phyloP scores from a whole-genome alignment of 1,140 invertebrate species.

The Homalodisca vitripennis region DNA sequence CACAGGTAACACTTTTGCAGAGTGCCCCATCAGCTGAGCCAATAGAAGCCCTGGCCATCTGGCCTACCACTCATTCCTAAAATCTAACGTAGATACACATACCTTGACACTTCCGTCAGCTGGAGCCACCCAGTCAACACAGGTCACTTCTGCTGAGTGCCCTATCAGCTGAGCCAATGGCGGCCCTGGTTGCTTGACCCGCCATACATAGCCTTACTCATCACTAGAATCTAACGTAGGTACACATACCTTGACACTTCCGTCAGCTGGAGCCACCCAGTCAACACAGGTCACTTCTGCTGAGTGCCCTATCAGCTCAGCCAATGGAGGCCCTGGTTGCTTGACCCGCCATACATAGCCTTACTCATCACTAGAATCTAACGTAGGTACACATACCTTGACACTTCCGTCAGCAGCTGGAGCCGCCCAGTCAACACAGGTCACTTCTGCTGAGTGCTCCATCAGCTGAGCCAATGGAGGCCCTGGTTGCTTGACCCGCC shows the following conservation, averaged over 20 bases:
- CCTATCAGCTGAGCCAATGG: slow-evolving; percentile 68
- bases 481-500: not conserved
- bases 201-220: slow-evolving; percentile 84
- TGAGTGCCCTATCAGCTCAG: slow-evolving; percentile 68
- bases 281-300: slow-evolving; percentile 83
- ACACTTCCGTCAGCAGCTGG: too few species aligned
- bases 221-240: too few species aligned
- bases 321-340: slow-evolving; percentile 60
- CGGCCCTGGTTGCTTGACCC: slow-evolving; percentile 57
- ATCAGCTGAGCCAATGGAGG: not conserved
- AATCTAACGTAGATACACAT: too few species aligned
- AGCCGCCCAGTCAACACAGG: not conserved
- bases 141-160: slow-evolving; percentile 80
- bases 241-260: too few species aligned
- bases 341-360: slow-evolving; percentile 82
- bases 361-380: slow-evolving; percentile 79
- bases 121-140: slow-evolving; percentile 84
- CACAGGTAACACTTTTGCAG: slow-evolving; percentile 82
- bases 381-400: too few species aligned
- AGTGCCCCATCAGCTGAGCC: slow-evolving; percentile 68
- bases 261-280: too few species aligned
- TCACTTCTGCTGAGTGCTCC: not conserved
- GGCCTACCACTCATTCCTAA: slow-evolving; percentile 82
- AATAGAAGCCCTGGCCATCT: slow-evolving; percentile 61
- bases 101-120: too few species aligned